Base-by-base conservation (phyloP, 1,140 invertebrate species). In the Homarus americanus region DNA sequence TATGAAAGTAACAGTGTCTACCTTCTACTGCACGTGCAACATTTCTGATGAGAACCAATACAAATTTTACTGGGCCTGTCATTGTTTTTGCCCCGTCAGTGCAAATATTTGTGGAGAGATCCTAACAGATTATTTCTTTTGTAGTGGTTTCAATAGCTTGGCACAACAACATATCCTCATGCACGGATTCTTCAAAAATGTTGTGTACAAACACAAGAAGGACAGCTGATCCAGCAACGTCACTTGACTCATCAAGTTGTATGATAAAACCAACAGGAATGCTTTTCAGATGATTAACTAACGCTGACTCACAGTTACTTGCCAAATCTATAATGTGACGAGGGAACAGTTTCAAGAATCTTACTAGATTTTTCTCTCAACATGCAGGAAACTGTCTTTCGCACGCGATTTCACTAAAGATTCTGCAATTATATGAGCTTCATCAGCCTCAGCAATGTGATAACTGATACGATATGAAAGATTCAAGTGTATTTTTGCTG, bases 51-150 rank as follows among this genome's bases (percentile, higher is more conserved):
- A 82, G 44, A 53, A 20, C 17, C n/a, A 40, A 32, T 9, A 76
- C 75, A 34, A 9, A 10, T 28, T 75, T 75, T 75, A 75, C 72
- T 75, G 32, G 72, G 32, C 72, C 72, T 75, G 17, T 75, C 72
- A 75, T 75, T 75, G 32, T 28, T 28, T 79, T 79, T 79, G 76
- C 76, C 17, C 76, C 76, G 38, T 79, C 76, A 79, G 76, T 79
- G 76, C 76, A 79, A 28, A 41, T 12, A 41, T 9, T 15, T 20
- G 15, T 10, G 38, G 9, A 38, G 7, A 79, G 76, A 28, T 79
- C 40, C 32, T 28, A 38, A 79, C 17, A 41, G 10, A 75, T 75
- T 10, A 15, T 28, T 12, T 41, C 76, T 15, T 20, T 28, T 36
- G 10, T 38, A 15, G 76, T 79, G 9, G 40, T 79, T 79, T 79